Conservation (phyloP, 2,797 vertebrate genomes). For the Coranthus polyacanthus region DNA sequence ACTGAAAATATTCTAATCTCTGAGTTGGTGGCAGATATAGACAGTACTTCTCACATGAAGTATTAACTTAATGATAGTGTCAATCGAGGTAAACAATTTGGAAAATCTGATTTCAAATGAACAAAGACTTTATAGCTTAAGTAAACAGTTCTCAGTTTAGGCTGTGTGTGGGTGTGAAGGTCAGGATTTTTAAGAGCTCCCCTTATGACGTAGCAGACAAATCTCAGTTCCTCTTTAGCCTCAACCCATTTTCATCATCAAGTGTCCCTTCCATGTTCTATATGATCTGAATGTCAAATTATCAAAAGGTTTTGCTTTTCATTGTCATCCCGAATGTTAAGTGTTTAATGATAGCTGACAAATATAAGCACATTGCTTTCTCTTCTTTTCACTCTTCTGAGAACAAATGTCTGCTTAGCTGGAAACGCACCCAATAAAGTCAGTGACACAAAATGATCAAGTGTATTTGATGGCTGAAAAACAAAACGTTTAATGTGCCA, state of each 20-base stretch:
- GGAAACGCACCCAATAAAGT: too few relatives aligned
- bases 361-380: too few relatives aligned
- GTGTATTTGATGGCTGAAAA: too few relatives aligned
- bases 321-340: not conserved
- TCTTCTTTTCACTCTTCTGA: not conserved
- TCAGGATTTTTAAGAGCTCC: not conserved
- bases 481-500: too few relatives aligned
- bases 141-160: not conserved
- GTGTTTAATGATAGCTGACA: not conserved
- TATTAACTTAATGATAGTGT: too few relatives aligned
- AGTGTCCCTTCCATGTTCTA: not conserved
- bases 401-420: not conserved
- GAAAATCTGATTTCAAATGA: not conserved
- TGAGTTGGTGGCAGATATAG: too few relatives aligned
- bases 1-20: too few relatives aligned
- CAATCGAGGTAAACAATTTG: too few relatives aligned
- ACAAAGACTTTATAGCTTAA: not conserved
- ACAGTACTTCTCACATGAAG: too few relatives aligned
- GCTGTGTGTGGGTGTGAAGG: slow-evolving; percentile 10
- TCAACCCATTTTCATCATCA: not conserved
- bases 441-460: too few relatives aligned
- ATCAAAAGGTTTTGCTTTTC: slow-evolving; percentile 1
- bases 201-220: slow-evolving; percentile 7
- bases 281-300: slow-evolving; percentile 14
- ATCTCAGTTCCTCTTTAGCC: slow-evolving; percentile 51